Percentiles rank a stretch among this genome's conserved stretches.
These are phyloP conservation scores for Lagocephalus sceleratus DNA, from an alignment of 2,797 vertebrate genomes.

Conservation along the genomic window DNA sequence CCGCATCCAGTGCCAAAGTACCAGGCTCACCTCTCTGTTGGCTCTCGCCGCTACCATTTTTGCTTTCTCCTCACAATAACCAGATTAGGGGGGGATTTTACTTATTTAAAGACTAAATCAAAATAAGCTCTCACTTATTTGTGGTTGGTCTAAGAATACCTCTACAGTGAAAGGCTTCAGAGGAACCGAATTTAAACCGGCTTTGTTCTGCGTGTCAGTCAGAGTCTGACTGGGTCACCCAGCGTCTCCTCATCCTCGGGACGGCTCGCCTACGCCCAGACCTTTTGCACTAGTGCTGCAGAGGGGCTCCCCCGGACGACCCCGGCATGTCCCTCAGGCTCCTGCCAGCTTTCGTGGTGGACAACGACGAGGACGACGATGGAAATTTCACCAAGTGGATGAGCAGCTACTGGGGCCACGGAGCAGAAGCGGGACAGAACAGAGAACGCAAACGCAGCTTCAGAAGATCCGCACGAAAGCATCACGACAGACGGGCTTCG, in stretches of 20 bases:
- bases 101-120: conserved; percentile 75
- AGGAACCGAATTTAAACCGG: conserved; percentile 48
- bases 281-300: conserved; percentile 27
- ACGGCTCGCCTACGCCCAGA: conserved; percentile 12
- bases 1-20: conserved; percentile 45
- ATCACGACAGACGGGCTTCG: conserved; percentile 82
- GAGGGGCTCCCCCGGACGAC: conserved; percentile 37
- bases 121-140: conserved; percentile 53
- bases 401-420: conserved; percentile 97
- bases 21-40: conserved; percentile 24
- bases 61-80: conserved; percentile 61
- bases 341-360: conserved; percentile 76
- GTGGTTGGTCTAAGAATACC: conserved; percentile 57
- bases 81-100: conserved; percentile 77
- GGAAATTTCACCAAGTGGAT: conserved; percentile 97
- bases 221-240: conserved; percentile 46
- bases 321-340: conserved; percentile 73
- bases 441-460: conserved; percentile 78
- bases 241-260: conserved; percentile 19
- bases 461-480: conserved; percentile 59
- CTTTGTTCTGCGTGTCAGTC: conserved; percentile 24
- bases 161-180: conserved; percentile 29
- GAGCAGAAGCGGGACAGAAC: conserved; percentile 44
- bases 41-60: conserved; percentile 28
- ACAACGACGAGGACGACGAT: conserved; percentile 92